Evolutionary conservation across 2,797 vertebrate genomes (phyloP).

Genomic region (Ctenopoma multispine): DNA sequence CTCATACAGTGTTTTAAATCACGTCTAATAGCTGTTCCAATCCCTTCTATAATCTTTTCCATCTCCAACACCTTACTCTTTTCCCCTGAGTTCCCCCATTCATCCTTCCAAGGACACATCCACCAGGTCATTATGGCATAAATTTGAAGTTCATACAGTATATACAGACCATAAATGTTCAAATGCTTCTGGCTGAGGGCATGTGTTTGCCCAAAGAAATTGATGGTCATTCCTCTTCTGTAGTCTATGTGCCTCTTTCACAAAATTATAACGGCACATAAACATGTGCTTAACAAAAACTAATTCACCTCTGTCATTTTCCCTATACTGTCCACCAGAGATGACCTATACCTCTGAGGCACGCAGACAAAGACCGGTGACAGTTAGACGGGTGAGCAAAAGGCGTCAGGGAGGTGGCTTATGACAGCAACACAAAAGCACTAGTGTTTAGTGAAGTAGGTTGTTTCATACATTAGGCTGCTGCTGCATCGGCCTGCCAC

Average conservation of each 20-base stretch:
- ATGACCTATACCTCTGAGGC: conserved; percentile 8
- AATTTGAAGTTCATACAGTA: conserved; percentile 42
- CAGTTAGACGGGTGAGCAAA: conserved; percentile 32
- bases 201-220: conserved; percentile 22
- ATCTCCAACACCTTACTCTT: conserved; percentile 36
- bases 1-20: conserved; percentile 17
- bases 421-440: conserved; percentile 74
- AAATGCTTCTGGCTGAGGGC: conserved; percentile 32
- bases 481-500: conserved; percentile 73
- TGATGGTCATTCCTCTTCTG: conserved; percentile 14
- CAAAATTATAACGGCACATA: conserved; percentile 4
- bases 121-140: conserved; percentile 56
- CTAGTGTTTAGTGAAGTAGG: conserved; percentile 69
- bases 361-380: conserved; percentile 29
- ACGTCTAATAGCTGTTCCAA: conserved; percentile 26
- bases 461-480: conserved; percentile 73
- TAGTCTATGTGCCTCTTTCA: background rate
- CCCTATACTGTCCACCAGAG: conserved; percentile 27
- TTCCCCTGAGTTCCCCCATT: conserved; percentile 44
- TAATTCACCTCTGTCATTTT: conserved; percentile 35
- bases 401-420: conserved; percentile 57
- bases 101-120: conserved; percentile 66
- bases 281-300: background rate
- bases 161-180: conserved; percentile 32
- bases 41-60: conserved; percentile 53